These are phyloP conservation scores for Eclectus roratus DNA, from an alignment of 2,113 vertebrate species.

Conservation along the genomic window DNA sequence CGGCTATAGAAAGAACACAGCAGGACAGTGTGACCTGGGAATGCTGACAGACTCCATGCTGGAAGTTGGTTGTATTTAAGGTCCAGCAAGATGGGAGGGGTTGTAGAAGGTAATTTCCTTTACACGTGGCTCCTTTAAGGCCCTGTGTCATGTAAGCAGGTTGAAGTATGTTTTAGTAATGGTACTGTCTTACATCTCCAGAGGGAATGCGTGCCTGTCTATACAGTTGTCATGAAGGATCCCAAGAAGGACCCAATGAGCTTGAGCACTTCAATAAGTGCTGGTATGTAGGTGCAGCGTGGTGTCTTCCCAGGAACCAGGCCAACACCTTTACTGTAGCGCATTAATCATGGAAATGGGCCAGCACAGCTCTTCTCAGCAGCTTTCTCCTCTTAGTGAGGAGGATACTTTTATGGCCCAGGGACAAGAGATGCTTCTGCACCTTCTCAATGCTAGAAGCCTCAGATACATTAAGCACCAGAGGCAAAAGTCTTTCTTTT, in stretches of 20 bases:
- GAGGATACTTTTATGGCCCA: not conserved
- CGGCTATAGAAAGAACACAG: not conserved
- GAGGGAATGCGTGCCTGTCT: not conserved
- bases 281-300: not conserved
- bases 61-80: not conserved
- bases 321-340: not conserved
- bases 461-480: not conserved
- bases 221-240: not conserved
- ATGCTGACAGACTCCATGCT: not conserved
- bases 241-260: not conserved
- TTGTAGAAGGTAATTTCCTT: not conserved
- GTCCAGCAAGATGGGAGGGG: not conserved
- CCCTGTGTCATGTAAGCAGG: fast-evolving
- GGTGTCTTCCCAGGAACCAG: not conserved
- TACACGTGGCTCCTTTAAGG: not conserved
- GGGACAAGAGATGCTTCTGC: not conserved
- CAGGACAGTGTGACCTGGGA: not conserved
- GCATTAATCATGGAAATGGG: not conserved
- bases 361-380: not conserved
- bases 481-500: not conserved
- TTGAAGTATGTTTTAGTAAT: not conserved
- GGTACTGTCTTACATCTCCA: not conserved
- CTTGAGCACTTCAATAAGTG: not conserved
- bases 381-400: not conserved
- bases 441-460: not conserved